phyloP scores from a whole-genome alignment of 2,113 vertebrate species.

The Onychorhynchus coronatus region DNA sequence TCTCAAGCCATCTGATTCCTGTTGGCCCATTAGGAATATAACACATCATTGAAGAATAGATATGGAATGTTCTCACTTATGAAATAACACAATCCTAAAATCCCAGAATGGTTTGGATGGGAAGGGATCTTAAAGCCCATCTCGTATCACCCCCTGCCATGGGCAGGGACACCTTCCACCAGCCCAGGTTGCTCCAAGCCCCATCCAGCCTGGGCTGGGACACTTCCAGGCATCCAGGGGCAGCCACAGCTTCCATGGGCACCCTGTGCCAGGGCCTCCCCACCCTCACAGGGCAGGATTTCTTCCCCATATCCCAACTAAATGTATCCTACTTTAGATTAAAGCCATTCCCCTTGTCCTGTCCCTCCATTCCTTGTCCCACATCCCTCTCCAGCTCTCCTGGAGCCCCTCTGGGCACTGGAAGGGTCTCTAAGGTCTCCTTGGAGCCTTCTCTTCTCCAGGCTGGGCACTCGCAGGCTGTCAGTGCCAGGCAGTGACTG shows the following conservation, averaged over 20 bases:
- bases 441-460: neutral
- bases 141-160: rapidly evolving
- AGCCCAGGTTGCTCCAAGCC: rapidly evolving
- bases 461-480: neutral
- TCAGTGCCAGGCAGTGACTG: neutral
- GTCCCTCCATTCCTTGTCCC: neutral
- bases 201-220: rapidly evolving
- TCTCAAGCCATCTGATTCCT: neutral
- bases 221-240: neutral
- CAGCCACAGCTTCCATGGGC: neutral
- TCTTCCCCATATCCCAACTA: neutral
- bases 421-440: neutral
- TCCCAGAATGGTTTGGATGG: neutral
- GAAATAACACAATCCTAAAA: neutral
- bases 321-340: neutral
- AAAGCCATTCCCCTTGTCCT: neutral
- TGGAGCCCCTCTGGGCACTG: neutral
- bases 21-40: neutral
- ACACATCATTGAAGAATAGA: neutral
- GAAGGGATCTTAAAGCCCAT: neutral
- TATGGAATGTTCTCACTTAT: rapidly evolving
- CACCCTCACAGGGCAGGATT: neutral
- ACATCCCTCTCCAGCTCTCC: neutral
- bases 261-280: neutral
- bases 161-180: neutral